A percentile compares a stretch with the other conserved stretches of the same genome.
These are phyloP conservation scores for Zaprionus gabonicus DNA, from an alignment of 1,140 invertebrate species.

Conservation along the genomic window DNA sequence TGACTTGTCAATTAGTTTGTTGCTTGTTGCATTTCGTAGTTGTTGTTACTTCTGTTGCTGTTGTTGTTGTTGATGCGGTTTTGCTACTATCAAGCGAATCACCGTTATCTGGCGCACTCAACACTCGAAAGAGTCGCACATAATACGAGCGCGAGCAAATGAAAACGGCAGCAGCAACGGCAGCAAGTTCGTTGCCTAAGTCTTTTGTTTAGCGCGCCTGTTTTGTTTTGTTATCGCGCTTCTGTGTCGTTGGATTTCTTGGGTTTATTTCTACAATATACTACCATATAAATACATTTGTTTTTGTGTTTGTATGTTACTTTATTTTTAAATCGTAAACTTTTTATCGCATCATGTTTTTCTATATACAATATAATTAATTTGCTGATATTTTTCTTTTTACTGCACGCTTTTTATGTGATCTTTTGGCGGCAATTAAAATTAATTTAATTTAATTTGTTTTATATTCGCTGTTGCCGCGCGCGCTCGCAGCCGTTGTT, in stretches of 20 bases:
- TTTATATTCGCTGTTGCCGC: conserved; percentile 58
- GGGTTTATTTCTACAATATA: conserved; percentile 1
- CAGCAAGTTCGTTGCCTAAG: conserved; percentile 81
- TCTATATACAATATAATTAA: conserved; percentile 82
- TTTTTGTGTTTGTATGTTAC: conserved; percentile 7
- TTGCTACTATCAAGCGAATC: conserved; percentile 70
- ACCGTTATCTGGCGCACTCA: conserved; percentile 68
- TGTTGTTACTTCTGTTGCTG: conserved; percentile 34
- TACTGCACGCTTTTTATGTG: conserved; percentile 78
- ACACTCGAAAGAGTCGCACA: conserved; percentile 26
- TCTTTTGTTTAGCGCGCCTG: conserved; percentile 66
- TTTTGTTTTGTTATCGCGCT: conserved; percentile 39
- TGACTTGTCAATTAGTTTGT: conserved; percentile 82
- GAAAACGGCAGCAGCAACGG: conserved; percentile 54
- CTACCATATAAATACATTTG: conserved; percentile 10
- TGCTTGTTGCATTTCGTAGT: conserved; percentile 48
- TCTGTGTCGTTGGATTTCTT: conserved; percentile 37
- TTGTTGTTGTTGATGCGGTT: conserved; percentile 16
- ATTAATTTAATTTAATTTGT: conserved; percentile 79
- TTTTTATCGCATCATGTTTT: conserved; percentile 77
- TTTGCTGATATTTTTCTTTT: conserved; percentile 77
- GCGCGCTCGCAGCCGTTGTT: conserved; percentile 45
- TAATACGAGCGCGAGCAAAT: conserved; percentile 48
- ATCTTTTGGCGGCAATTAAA: conserved; percentile 79
- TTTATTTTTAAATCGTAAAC: conserved; percentile 74